Evolutionary conservation across 2,888 invertebrate genomes (phyloP).

Genomic region (Mellilla xanthometata): DNA sequence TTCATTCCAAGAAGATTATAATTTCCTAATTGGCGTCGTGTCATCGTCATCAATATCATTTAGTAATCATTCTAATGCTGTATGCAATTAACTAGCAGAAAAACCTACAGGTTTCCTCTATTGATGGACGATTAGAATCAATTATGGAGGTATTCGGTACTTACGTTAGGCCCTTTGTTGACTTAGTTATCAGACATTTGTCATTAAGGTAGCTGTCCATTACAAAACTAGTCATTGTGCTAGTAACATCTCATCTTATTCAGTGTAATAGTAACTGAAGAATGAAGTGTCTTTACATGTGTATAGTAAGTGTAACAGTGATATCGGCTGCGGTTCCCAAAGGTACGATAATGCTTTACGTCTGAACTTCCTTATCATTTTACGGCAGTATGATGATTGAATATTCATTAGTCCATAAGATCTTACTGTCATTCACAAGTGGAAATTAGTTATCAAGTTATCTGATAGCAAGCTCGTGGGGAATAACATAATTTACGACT

Average conservation of each 20-base stretch:
- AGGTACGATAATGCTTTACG: slow-evolving; percentile 13
- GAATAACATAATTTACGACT: too few relatives aligned
- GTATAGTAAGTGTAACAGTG: neutral
- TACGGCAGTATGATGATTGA: slow-evolving; percentile 25
- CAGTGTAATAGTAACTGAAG: slow-evolving; percentile 1
- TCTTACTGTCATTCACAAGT: slow-evolving; percentile 21
- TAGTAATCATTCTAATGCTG: slow-evolving; percentile 14
- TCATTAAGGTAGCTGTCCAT: slow-evolving; percentile 8
- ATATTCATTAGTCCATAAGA: slow-evolving; percentile 27
- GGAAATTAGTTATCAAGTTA: slow-evolving; percentile 19
- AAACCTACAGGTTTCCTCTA: slow-evolving; percentile 20
- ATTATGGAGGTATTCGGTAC: slow-evolving; percentile 24
- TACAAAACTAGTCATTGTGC: slow-evolving; percentile 9
- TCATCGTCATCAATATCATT: slow-evolving; percentile 21
- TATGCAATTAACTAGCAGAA: slow-evolving; percentile 12
- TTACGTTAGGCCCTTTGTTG: slow-evolving; percentile 8
- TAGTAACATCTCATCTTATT: slow-evolving; percentile 2
- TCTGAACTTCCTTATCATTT: slow-evolving; percentile 21
- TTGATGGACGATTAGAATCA: slow-evolving; percentile 14
- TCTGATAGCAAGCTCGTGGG: slow-evolving; percentile 16
- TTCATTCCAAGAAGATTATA: slow-evolving; percentile 23
- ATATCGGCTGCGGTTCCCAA: slow-evolving; percentile 12
- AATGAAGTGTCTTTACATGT: slow-evolving; percentile 11
- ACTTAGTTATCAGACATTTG: slow-evolving; percentile 5
- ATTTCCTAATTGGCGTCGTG: slow-evolving; percentile 27